A percentile compares a stretch with the other conserved stretches of the same genome.
Evolutionary conservation across 2,113 vertebrate genomes (phyloP).

Genomic region (Platanista minor): DNA sequence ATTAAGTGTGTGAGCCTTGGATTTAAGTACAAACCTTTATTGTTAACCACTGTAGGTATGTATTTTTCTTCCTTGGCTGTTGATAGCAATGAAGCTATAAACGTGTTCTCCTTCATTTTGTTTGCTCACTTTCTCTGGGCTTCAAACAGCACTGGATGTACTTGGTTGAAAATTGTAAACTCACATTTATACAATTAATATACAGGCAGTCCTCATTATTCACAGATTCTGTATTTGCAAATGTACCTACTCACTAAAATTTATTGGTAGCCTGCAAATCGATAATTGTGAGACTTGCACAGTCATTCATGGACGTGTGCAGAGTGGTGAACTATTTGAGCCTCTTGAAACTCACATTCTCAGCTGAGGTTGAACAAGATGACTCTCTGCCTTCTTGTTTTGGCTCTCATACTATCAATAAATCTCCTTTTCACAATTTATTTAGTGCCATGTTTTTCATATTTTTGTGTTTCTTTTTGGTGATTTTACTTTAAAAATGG

Average conservation of each 20-base stretch:
- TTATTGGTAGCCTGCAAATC: neutral
- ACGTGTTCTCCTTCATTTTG: constrained; percentile 20
- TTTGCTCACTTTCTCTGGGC: neutral
- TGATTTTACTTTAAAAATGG: neutral
- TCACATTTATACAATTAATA: constrained; percentile 68
- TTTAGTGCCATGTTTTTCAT: neutral
- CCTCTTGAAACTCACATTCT: neutral
- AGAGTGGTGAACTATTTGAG: neutral
- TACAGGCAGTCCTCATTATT: neutral
- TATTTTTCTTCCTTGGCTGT: neutral
- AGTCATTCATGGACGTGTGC: neutral
- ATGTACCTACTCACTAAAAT: neutral
- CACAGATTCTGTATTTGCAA: neutral
- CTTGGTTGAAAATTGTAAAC: constrained; percentile 68
- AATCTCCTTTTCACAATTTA: neutral
- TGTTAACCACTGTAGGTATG: neutral
- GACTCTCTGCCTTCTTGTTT: neutral
- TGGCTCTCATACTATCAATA: neutral
- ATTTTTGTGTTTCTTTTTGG: neutral
- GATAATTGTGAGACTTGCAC: neutral
- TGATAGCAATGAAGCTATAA: neutral
- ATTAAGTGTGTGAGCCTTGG: constrained; percentile 13
- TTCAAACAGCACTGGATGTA: constrained; percentile 62
- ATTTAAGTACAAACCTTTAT: constrained; percentile 1
- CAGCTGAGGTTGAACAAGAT: neutral